Conservation (phyloP, 2,113 vertebrate species). For the Hydropotes inermis region DNA sequence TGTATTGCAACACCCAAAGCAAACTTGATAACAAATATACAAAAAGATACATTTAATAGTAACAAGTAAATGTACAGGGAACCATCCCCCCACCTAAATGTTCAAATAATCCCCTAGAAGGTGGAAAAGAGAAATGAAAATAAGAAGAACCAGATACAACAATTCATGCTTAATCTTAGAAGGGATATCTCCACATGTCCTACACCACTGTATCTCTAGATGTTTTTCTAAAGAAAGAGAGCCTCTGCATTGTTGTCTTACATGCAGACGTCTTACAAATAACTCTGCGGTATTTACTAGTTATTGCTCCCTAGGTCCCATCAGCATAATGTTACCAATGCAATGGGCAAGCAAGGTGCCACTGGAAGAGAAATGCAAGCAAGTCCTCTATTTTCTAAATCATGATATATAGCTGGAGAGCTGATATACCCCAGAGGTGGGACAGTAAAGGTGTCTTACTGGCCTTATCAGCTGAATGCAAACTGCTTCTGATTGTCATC, state of each 20-base stretch:
- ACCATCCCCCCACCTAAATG: accelerated
- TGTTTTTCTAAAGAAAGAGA: background rate
- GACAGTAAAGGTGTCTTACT: background rate
- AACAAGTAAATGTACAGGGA: background rate
- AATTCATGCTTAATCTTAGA: background rate
- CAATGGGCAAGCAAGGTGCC: background rate
- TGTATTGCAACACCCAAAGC: background rate
- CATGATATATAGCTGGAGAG: background rate
- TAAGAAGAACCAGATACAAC: background rate
- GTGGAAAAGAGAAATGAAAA: background rate
- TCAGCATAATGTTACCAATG: background rate
- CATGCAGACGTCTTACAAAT: background rate
- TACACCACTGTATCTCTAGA: background rate
- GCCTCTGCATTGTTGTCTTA: background rate
- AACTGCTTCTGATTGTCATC: background rate
- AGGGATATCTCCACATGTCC: background rate
- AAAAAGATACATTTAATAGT: background rate
- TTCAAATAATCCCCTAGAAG: background rate
- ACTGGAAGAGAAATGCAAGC: background rate
- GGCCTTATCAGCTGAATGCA: background rate
- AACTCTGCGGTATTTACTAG: background rate
- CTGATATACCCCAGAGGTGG: background rate
- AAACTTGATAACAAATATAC: background rate
- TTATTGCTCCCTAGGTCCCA: background rate
- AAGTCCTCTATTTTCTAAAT: background rate